Conservation (phyloP, 2,113 vertebrate species). For the Zootoca vivipara region DNA sequence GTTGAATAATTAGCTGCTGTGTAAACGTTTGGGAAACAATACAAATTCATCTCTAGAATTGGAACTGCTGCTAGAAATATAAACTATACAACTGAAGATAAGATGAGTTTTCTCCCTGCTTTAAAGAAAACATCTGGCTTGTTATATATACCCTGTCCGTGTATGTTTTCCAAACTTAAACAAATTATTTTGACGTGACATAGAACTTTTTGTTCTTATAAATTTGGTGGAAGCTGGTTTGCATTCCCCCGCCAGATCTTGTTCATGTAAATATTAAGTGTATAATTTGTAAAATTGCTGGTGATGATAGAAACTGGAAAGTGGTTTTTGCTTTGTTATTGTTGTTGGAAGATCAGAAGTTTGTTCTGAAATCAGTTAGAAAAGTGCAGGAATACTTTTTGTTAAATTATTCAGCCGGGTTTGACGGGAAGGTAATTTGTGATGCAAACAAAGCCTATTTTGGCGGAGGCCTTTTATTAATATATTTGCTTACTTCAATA, state of each 20-base stretch:
- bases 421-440: background rate
- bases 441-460: background rate
- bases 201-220: background rate
- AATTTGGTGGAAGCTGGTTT: background rate
- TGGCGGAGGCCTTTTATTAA: background rate
- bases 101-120: background rate
- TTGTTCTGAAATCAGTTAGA: background rate
- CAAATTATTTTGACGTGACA: background rate
- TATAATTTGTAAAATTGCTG: background rate
- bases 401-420: background rate
- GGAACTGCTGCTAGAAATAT: conserved; percentile 52
- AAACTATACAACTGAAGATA: background rate
- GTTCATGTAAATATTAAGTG: background rate
- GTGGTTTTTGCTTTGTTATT: background rate
- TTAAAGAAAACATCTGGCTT: background rate
- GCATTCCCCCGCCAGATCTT: background rate
- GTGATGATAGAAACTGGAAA: background rate
- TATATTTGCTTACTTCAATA: background rate
- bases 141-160: background rate
- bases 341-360: background rate
- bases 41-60: conserved; percentile 54
- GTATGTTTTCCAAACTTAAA: background rate
- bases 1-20: conserved; percentile 56
- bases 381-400: background rate
- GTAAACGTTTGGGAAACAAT: conserved; percentile 59